These are phyloP conservation scores for Drosophila melanosoma DNA, from an alignment of 2,888 invertebrate genomes.

Conservation along the genomic window DNA sequence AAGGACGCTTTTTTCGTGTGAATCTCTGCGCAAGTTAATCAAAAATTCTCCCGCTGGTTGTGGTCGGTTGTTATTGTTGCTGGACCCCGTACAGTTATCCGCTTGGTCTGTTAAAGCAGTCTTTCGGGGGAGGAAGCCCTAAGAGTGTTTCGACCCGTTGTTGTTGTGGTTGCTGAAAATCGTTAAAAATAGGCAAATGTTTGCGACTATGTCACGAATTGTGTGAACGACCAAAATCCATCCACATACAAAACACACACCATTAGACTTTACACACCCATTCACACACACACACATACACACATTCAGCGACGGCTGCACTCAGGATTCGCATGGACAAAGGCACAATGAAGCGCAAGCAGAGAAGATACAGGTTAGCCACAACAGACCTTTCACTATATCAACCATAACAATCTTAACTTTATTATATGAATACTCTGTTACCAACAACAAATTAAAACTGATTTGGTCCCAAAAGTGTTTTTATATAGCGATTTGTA, in stretches of 20 bases:
- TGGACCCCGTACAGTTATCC: constrained; percentile 60
- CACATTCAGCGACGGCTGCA: constrained; percentile 10
- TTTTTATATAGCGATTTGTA: no score
- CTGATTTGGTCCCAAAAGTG: not conserved
- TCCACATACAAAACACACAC: not conserved
- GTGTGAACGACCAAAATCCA: constrained; percentile 36
- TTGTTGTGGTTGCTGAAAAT: constrained; percentile 61
- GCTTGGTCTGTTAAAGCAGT: constrained; percentile 35
- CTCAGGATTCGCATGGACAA: constrained; percentile 82
- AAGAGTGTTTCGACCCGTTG: constrained; percentile 50
- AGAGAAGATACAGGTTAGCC: constrained; percentile 87
- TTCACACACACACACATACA: constrained; percentile 8
- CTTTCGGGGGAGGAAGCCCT: constrained; percentile 62
- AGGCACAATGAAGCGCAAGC: constrained; percentile 86
- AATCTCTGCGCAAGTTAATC: not conserved
- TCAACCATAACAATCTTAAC: not conserved
- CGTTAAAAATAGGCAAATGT: constrained; percentile 64
- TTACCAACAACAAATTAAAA: not conserved
- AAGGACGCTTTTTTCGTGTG: constrained; percentile 10
- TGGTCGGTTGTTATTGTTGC: constrained; percentile 18
- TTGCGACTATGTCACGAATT: constrained; percentile 72
- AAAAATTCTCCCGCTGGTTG: constrained; percentile 3
- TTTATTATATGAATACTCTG: not conserved
- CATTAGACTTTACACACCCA: not conserved
- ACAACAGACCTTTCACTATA: not conserved